Base-by-base conservation (phyloP, 2,888 invertebrate genomes). In the Oxycera nigricornis region DNA sequence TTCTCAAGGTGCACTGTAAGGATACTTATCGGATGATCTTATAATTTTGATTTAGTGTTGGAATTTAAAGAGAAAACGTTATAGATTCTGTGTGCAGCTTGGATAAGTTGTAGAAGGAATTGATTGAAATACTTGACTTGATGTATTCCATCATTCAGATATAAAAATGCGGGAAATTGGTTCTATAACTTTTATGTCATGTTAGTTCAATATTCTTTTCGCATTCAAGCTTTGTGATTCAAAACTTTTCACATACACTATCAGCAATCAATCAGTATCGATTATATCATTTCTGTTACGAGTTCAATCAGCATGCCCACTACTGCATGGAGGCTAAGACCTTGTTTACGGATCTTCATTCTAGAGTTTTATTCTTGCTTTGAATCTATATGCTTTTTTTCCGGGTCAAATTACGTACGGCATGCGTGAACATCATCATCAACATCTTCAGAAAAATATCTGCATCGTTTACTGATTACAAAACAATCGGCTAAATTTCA, bases 271-370 rank as follows among this genome's bases (percentile, higher is more conserved):
- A n/a, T 17, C 3, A n/a, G 11, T 11, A 46, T 46, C 17, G 11
- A 46, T 46, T 46, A 14, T 14, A 46, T 46, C 6, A 46, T 7
- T 7, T 46, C 46, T 46, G 14, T 7, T 46, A 7, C 14, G 4
- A 46, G 46, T 46, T 46, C 46, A 46, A 46, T 46, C 46, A 46
- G 46, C 46, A 11, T 17, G 46, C 46, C 3, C 46, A 17, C 11
- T 46, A 3, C 3, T 14, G 46, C 46, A 14, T 46, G 14, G 17
- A 46, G 6, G 46, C 46, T 14, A 35, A 35, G 46, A 46, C 46
- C 46, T 59, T 59, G 22, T 55, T 59, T 59, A 28, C 59, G 59
- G 59, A 3, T 59, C 59, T 59, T 59, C 59, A 26, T 59, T 28
- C 59, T 59, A 28, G n/a, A 59, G n/a, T 59, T 46, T 46, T 2